Percentiles rank a stretch among this genome's conserved stretches.
These are phyloP conservation scores for Eilema sororculum DNA, from an alignment of 2,888 invertebrate genomes.

Conservation along the genomic window DNA sequence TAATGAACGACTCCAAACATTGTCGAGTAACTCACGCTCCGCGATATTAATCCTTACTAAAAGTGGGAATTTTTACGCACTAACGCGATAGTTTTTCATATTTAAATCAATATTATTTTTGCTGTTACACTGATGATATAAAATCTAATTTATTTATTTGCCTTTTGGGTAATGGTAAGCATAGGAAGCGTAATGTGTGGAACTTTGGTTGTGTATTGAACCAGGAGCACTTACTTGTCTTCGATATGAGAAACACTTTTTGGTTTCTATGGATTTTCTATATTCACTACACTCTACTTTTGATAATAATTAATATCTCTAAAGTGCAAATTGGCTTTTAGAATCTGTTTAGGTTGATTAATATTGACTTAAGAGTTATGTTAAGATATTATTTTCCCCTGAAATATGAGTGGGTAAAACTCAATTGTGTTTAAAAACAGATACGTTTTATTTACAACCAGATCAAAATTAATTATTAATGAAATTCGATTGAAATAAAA, in stretches of 20 bases:
- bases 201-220: not conserved
- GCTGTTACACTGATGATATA: not conserved
- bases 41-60: constrained; percentile 9
- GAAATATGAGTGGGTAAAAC: not conserved
- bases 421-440: not conserved
- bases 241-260: not conserved
- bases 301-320: constrained; percentile 14
- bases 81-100: not conserved
- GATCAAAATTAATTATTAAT: constrained; percentile 1
- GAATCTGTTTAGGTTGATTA: constrained; percentile 4
- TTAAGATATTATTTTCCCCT: not conserved
- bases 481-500: not conserved
- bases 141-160: not conserved
- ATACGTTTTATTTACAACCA: not conserved
- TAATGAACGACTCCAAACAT: not conserved
- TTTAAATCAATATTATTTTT: not conserved
- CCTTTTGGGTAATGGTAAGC: not conserved
- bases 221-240: not conserved
- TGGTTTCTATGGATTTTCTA: not conserved
- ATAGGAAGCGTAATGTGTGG: not conserved
- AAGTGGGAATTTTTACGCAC: not conserved
- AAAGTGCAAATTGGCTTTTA: not conserved
- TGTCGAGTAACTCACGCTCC: not conserved
- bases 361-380: not conserved
- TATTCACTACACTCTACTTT: constrained; percentile 8